A percentile compares a stretch with the other conserved stretches of the same genome.
Evolutionary conservation across 2,888 invertebrate genomes (phyloP).

Genomic region (Tanytarsus gracilentus): DNA sequence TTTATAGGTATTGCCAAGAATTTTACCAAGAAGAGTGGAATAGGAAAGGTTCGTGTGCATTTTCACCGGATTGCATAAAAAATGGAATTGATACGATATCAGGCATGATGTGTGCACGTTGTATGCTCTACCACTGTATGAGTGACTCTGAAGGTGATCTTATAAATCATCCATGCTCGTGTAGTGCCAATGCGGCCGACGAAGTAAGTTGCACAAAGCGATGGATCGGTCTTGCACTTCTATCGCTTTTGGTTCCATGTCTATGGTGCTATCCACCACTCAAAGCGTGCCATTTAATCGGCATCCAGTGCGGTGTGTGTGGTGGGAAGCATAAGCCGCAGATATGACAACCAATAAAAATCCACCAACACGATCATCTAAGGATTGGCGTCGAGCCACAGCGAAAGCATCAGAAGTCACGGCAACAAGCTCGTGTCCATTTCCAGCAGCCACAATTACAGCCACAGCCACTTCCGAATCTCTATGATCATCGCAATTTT

Average conservation of each 20-base stretch:
- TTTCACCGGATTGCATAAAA: constrained; percentile 75
- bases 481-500: constrained; percentile 24
- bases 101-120: constrained; percentile 79
- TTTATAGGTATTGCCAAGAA: constrained; percentile 63
- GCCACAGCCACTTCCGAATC: constrained; percentile 13
- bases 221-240: constrained; percentile 76
- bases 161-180: constrained; percentile 75
- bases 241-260: constrained; percentile 84
- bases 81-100: constrained; percentile 72
- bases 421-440: constrained; percentile 25
- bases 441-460: constrained; percentile 17
- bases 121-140: constrained; percentile 90
- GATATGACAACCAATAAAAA: constrained; percentile 39
- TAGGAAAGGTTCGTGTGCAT: constrained; percentile 74
- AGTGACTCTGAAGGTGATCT: constrained; percentile 84
- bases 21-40: constrained; percentile 76
- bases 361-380: constrained; percentile 17
- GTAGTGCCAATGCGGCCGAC: constrained; percentile 45
- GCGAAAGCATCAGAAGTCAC: constrained; percentile 18
- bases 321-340: constrained; percentile 67
- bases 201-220: constrained; percentile 65
- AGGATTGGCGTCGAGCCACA: neutral
- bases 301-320: constrained; percentile 68
- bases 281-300: constrained; percentile 73
- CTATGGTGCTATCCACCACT: constrained; percentile 89